phyloP scores from a whole-genome alignment of 2,797 vertebrate species.

The Hydrophis major region DNA sequence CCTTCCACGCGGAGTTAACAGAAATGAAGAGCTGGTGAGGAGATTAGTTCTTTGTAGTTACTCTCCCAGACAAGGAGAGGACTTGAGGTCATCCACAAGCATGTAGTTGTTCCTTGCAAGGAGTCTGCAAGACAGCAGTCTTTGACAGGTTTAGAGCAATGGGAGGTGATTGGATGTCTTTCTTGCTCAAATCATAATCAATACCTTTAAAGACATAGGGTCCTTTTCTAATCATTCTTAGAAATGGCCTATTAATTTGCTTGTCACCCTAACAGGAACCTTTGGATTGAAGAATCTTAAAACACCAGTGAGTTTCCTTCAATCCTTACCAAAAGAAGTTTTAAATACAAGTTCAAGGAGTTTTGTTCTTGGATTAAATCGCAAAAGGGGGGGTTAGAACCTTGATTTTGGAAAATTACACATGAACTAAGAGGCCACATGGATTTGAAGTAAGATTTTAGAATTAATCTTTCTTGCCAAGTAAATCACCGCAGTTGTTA shows the following conservation, averaged over 20 bases:
- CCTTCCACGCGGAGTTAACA: no score
- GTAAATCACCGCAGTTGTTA: background rate
- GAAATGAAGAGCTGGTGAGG: background rate
- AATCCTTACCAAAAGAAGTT: background rate
- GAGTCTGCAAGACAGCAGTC: background rate
- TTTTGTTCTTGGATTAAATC: background rate
- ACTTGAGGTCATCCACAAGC: background rate
- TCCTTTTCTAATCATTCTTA: background rate
- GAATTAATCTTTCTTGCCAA: background rate
- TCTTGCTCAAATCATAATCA: background rate
- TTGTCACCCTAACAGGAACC: background rate
- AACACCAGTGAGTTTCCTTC: background rate
- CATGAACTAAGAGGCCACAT: background rate
- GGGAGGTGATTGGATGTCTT: background rate
- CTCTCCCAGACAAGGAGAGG: background rate
- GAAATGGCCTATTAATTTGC: background rate
- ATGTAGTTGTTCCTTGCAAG: background rate
- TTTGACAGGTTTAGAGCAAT: background rate
- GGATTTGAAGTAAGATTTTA: background rate
- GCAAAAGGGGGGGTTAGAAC: background rate
- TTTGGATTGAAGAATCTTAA: background rate
- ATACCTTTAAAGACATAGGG: background rate
- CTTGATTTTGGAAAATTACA: background rate
- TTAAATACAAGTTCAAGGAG: background rate
- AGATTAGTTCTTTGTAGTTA: background rate